These are phyloP conservation scores for Zophobas atratus DNA, from an alignment of 1,140 invertebrate genomes.

Conservation along the genomic window DNA sequence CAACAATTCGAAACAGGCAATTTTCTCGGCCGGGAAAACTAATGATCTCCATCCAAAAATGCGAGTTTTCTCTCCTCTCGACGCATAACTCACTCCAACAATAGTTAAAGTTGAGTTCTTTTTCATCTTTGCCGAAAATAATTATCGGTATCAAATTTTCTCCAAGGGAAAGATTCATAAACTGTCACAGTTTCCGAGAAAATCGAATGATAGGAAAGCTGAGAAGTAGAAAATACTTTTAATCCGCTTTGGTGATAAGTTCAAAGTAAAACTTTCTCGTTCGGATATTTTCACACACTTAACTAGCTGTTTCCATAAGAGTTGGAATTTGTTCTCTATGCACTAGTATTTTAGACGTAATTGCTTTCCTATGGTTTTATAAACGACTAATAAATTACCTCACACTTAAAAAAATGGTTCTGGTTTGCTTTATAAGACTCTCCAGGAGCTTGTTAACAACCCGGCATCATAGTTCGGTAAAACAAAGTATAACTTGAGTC, in stretches of 20 bases:
- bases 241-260: slow-evolving; percentile 31
- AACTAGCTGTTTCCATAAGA: background rate
- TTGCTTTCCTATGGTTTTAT: too few species aligned
- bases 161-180: slow-evolving; percentile 5
- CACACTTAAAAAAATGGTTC: too few species aligned
- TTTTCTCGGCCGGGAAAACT: background rate
- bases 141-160: slow-evolving; percentile 18
- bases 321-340: too few species aligned
- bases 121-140: background rate
- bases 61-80: background rate
- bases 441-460: too few species aligned
- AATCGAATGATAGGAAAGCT: slow-evolving; percentile 24
- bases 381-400: too few species aligned
- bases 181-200: slow-evolving; percentile 15
- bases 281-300: background rate
- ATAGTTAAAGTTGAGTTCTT: background rate
- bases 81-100: background rate
- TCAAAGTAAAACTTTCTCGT: slow-evolving; percentile 18
- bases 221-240: slow-evolving; percentile 34
- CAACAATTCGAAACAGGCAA: background rate
- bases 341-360: too few species aligned
- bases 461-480: too few species aligned
- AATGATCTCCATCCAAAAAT: slow-evolving; percentile 3
- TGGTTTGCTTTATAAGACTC: too few species aligned
- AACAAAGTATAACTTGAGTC: too few species aligned